Percentiles rank a stretch among this genome's conserved stretches.
phyloP scores from a whole-genome alignment of 2,113 vertebrate species.

The Seriola quinqueradiata region DNA sequence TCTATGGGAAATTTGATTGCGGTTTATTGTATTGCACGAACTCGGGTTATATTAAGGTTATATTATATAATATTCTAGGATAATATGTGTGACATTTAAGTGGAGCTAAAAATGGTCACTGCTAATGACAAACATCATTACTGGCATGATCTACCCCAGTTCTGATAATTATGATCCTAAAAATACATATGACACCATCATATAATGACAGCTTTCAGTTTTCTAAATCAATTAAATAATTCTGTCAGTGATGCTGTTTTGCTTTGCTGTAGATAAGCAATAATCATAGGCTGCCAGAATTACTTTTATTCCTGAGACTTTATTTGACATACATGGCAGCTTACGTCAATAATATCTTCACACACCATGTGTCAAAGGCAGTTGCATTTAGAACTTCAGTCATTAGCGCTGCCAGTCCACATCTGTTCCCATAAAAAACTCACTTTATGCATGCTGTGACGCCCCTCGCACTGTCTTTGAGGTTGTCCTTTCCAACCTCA shows the following conservation, averaged over 20 bases:
- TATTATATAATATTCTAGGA: not conserved
- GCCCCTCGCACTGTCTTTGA: not conserved
- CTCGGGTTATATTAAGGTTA: too few relatives aligned
- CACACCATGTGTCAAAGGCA: not conserved
- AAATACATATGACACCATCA: constrained; percentile 24
- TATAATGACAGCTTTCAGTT: constrained; percentile 15
- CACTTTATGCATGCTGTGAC: not conserved
- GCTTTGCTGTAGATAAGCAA: not conserved
- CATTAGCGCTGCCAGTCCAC: not conserved
- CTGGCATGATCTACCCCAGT: constrained; percentile 6
- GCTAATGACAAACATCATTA: constrained; percentile 16
- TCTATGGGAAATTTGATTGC: not conserved
- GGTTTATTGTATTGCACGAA: not conserved
- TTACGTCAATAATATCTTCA: constrained; percentile 6
- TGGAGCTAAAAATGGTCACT: not conserved
- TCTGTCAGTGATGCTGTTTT: not conserved
- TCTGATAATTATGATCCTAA: constrained; percentile 19
- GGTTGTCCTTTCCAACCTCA: not conserved
- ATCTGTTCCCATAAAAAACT: not conserved
- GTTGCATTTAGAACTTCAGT: constrained; percentile 11
- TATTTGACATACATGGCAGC: constrained; percentile 24
- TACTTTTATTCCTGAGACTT: constrained; percentile 7
- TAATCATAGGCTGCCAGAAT: constrained; percentile 27
- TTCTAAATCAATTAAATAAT: not conserved
- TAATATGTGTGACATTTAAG: constrained; percentile 10